Base-by-base conservation (phyloP, 2,797 vertebrate genomes). In the Eidolon dupreanum region DNA sequence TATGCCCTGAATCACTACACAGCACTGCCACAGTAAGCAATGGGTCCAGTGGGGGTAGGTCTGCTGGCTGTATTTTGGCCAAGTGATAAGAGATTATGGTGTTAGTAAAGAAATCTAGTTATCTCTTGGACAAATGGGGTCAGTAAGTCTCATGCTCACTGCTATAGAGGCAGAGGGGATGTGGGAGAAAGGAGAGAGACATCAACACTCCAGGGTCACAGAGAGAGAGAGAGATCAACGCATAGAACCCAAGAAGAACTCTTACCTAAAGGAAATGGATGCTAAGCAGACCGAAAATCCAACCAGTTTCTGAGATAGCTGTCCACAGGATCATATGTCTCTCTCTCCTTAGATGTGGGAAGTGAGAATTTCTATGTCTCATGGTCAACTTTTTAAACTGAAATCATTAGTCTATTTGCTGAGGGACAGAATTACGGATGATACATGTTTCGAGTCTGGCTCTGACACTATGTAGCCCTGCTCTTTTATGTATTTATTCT, bases 401-500 rank as follows among this genome's bases (percentile, higher is more conserved):
- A 73, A 68, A 66, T 93, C 89, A 46, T 6, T 0, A 82, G 49
- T 84, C 65, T 83, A 2, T 79, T 82, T 83, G 8, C 19, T 57
- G 13, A 68, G 43, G 5, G 57, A 87, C n/a, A 57, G 49, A 77
- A 38, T 55, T 79, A 66, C 91, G n/a, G 63, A 26, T 28, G 55
- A 90, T 77, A 26, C 9, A 2, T 36, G 66, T 83, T 95, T 89
- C 53, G 63, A 7, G 9, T 46, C 38, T 78, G 46, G 83, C 77
- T 49, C 74, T 24, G 59, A 71, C 17, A 43, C 75, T 16, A 4
- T 2, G 3, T 33, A 24, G 43, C 26, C 31, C 31, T 77, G 53
- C 31, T 85, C 8, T 59, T 61, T 95, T 81, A 88, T 19, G 53
- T 41, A 24, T 87, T 81, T 59, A 6, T 87, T 95, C 78, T 90